Base-by-base conservation (phyloP, 2,888 invertebrate genomes). In the Agriopis aurantiaria region DNA sequence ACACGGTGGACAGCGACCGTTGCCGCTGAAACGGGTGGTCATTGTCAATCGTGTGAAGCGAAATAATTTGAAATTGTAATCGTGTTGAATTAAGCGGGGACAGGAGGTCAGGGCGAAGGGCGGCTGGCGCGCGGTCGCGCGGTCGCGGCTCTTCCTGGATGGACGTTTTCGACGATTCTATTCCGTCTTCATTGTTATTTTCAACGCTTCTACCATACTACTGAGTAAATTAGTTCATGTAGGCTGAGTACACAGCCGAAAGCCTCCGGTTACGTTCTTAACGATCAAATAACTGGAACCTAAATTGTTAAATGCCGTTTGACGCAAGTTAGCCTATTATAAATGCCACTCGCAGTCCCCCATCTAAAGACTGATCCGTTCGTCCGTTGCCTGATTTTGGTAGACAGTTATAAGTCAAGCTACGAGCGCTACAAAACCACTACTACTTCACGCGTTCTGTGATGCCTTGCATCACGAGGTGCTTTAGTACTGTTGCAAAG, bases 21-120 rank as follows among this genome's bases (percentile, higher is more conserved):
- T 88, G 85, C 76, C 40, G 83, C 82, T 82, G 82, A 84, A 83
- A 80, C 85, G 81, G 73, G 77, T 82, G 82, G 84, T 85, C 87
- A 85, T 86, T 86, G 89, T 88, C 81, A 83, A 80, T 80, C 87
- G 88, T 89, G 90, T 89, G 92, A 91, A 91, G 84, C 79, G 83
- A 87, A 86, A 85, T 87, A 78, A 91, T 92, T 92, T 90, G 85
- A 87, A 84, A 90, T 91, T 86, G 86, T 91, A 91, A 92, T 92
- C 79, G 82, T 75, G 81, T 82, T 82, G 87, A 85, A 85, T 80
- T 84, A 84, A 85, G 74, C 76, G 81, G 84, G 84, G 82, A 76
- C 80, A 33, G 56, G 80, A 78, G 89, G 89, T 87, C 88, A 87
- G 80, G 81, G 85, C 84, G 84, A 86, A 88, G 88, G 90, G 86